These are phyloP conservation scores for Echiichthys vipera DNA, from an alignment of 2,797 vertebrate species.

Conservation along the genomic window DNA sequence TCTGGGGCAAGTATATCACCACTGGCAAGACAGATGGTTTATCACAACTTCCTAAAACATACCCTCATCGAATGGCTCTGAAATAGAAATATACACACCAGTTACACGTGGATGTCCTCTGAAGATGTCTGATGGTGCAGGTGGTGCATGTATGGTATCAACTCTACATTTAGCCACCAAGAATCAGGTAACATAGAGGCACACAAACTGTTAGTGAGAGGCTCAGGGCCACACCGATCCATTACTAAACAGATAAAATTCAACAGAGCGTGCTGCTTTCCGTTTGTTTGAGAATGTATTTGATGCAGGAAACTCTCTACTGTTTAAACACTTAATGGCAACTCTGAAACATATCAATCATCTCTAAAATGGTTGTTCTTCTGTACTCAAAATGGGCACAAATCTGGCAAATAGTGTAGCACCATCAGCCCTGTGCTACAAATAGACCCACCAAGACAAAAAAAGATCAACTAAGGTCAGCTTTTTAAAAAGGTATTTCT, in stretches of 20 bases:
- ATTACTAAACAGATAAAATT: constrained; percentile 9
- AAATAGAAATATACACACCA: constrained; percentile 8
- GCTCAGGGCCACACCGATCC: not conserved
- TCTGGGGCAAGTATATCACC: constrained; percentile 61
- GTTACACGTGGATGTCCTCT: not conserved
- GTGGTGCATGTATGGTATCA: not conserved
- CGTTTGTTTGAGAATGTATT: constrained; percentile 22
- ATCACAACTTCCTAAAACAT: constrained; percentile 53
- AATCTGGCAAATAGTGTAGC: not conserved
- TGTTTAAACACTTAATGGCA: not conserved
- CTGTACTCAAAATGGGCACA: not conserved
- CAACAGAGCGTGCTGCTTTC: not conserved
- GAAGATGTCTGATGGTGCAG: not conserved
- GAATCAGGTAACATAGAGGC: constrained; percentile 12
- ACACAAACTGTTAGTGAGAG: not conserved
- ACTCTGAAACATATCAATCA: not conserved
- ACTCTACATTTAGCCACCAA: constrained; percentile 10
- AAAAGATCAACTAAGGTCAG: not conserved
- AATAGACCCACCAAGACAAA: not conserved
- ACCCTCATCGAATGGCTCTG: constrained; percentile 6
- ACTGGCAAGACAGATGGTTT: constrained; percentile 62
- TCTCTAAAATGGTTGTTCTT: not conserved
- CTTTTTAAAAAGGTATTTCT: not conserved
- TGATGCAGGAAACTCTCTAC: not conserved
- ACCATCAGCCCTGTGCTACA: not conserved